Evolutionary conservation across 2,113 vertebrate species (phyloP).

Genomic region (Hypanus sabinus): DNA sequence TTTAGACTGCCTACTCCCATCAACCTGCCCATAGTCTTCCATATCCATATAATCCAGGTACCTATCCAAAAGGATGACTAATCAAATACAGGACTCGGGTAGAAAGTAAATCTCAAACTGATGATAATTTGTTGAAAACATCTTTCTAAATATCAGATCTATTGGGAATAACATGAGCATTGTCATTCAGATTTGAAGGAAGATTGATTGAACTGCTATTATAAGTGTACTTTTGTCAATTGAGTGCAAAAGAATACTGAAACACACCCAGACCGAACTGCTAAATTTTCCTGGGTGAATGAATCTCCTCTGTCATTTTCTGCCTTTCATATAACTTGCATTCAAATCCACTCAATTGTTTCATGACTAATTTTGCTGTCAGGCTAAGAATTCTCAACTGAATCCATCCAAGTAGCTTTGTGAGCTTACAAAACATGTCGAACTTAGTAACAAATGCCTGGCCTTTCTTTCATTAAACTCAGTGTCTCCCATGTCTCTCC

Average conservation of each 20-base stretch:
- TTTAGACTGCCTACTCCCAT: too few relatives aligned
- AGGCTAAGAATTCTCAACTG: background rate
- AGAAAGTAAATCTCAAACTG: background rate
- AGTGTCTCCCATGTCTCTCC: background rate
- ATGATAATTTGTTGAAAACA: background rate
- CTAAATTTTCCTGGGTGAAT: background rate
- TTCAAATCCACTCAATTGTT: background rate
- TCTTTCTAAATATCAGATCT: background rate
- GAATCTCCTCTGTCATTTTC: background rate
- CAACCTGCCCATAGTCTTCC: too few relatives aligned
- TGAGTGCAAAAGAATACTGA: background rate
- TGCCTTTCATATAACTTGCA: background rate
- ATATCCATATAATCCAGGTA: too few relatives aligned
- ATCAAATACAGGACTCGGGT: background rate
- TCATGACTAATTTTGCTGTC: background rate
- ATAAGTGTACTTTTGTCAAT: background rate
- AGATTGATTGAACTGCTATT: background rate
- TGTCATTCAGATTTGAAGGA: constrained; percentile 7
- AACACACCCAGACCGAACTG: background rate
- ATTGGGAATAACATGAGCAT: background rate
- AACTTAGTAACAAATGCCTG: background rate
- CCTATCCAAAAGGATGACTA: background rate
- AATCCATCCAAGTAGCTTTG: background rate
- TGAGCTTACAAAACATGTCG: background rate
- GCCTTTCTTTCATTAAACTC: background rate